These are phyloP conservation scores for Dasyurus viverrinus DNA, from an alignment of 2,113 vertebrate species.

Conservation along the genomic window DNA sequence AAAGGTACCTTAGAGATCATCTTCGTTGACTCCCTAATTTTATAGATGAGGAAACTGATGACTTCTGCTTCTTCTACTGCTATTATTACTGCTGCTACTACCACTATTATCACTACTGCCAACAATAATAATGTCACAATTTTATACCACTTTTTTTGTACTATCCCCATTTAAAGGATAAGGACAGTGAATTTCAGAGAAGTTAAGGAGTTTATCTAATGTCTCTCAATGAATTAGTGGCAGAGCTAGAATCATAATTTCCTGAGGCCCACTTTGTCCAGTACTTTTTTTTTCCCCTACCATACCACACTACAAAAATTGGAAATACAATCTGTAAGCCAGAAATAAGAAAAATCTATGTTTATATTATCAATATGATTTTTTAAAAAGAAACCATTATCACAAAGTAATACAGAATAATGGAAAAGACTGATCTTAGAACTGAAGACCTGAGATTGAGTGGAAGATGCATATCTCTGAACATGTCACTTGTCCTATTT, in stretches of 20 bases:
- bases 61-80: too few species aligned
- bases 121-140: neutral
- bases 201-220: neutral
- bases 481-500: neutral
- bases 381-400: neutral
- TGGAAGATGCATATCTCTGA: neutral
- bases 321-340: neutral
- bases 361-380: neutral
- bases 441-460: neutral
- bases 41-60: neutral
- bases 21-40: neutral
- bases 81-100: neutral
- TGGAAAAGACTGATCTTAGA: neutral
- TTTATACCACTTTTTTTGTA: neutral
- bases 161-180: neutral
- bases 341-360: neutral
- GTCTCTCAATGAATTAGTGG: rapidly evolving
- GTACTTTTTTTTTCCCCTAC: neutral
- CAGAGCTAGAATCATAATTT: neutral
- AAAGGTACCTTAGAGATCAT: neutral
- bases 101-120: neutral
- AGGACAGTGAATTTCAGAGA: neutral
- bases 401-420: neutral
- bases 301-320: neutral
- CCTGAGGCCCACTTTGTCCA: conserved; percentile 1